phyloP scores from a whole-genome alignment of 1,140 invertebrate genomes.

The Drosophila simulans region DNA sequence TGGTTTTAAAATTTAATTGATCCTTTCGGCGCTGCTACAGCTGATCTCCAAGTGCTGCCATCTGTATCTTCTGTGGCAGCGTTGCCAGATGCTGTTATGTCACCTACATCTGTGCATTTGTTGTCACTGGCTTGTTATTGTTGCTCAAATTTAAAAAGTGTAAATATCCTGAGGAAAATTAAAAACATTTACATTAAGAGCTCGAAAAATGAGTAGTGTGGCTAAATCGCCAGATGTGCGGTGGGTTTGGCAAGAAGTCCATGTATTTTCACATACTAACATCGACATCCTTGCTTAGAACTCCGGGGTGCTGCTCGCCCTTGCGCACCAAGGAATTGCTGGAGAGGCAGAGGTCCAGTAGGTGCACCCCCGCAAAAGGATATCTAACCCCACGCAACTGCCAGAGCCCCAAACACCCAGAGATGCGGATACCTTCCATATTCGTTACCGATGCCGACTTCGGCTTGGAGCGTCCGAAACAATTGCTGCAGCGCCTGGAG shows the following conservation, averaged over 20 bases:
- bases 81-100: background rate
- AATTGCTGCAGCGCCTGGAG: background rate
- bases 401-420: background rate
- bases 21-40: background rate
- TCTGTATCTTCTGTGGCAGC: background rate
- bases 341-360: background rate
- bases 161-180: background rate
- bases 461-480: background rate
- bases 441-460: background rate
- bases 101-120: conserved; percentile 2
- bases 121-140: conserved; percentile 8
- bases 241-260: background rate
- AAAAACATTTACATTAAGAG: background rate
- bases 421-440: conserved; percentile 4
- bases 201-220: background rate
- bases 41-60: background rate
- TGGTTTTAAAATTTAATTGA: background rate
- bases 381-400: background rate
- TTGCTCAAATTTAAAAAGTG: conserved; percentile 1
- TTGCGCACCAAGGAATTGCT: conserved; percentile 31
- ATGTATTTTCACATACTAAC: background rate
- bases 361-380: background rate
- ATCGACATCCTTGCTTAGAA: background rate
- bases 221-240: background rate
- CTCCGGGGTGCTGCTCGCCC: background rate